Percentiles rank a stretch among this genome's conserved stretches.
phyloP scores from a whole-genome alignment of 1,140 invertebrate genomes.

The Penaeus vannamei region DNA sequence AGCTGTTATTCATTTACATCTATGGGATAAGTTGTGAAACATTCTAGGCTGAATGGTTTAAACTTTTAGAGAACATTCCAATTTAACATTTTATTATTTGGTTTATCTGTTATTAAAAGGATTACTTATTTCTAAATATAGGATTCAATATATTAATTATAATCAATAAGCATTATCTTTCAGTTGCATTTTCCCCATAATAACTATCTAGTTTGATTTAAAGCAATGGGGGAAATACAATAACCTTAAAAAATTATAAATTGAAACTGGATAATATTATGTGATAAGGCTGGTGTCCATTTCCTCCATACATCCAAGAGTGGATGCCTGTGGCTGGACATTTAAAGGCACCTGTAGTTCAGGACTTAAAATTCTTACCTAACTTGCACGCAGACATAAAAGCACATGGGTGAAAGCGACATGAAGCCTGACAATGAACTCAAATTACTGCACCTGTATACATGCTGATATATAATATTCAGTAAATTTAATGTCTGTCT shows the following conservation, averaged over 20 bases:
- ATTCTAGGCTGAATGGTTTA: not conserved
- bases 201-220: slow-evolving; percentile 41
- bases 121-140: slow-evolving; percentile 2
- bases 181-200: not conserved
- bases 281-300: not conserved
- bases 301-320: slow-evolving; percentile 3
- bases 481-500: slow-evolving; percentile 13
- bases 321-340: slow-evolving; percentile 36
- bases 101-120: not conserved
- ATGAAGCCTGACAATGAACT: slow-evolving; percentile 46
- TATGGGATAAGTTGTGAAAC: not conserved
- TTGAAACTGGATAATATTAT: not conserved
- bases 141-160: slow-evolving; percentile 31
- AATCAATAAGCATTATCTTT: not conserved
- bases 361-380: slow-evolving; percentile 20
- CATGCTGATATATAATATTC: slow-evolving; percentile 27
- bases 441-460: slow-evolving; percentile 47
- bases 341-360: slow-evolving; percentile 44
- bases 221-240: not conserved
- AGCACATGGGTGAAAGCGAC: slow-evolving; percentile 58
- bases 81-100: not conserved
- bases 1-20: slow-evolving; percentile 38
- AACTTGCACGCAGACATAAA: slow-evolving; percentile 36
- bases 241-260: slow-evolving; percentile 7
- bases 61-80: slow-evolving; percentile 44